phyloP scores from a whole-genome alignment of 2,113 vertebrate genomes.

The Ophiodon elongatus region DNA sequence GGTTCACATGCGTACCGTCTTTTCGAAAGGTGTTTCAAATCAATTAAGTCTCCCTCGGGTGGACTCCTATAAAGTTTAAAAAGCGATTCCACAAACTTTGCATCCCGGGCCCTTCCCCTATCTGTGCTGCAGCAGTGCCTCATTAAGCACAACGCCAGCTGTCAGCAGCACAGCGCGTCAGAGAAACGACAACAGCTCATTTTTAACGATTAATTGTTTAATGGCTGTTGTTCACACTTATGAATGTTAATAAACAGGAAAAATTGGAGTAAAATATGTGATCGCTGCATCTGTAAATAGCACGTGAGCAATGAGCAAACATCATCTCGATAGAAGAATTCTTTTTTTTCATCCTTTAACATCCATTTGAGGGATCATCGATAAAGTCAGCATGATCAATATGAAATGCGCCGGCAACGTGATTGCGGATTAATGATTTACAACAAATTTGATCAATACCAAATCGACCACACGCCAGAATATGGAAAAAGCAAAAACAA shows the following conservation, averaged over 20 bases:
- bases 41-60: slow-evolving; percentile 16
- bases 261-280: not conserved
- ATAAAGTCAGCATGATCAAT: slow-evolving; percentile 1
- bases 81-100: slow-evolving; percentile 4
- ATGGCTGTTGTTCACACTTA: not conserved
- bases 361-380: slow-evolving; percentile 18
- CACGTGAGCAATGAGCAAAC: too few relatives aligned
- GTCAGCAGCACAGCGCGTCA: slow-evolving; percentile 5
- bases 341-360: too few relatives aligned
- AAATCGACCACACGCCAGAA: not conserved
- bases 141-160: slow-evolving; percentile 30
- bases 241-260: not conserved
- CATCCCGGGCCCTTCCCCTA: too few relatives aligned
- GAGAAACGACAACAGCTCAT: not conserved
- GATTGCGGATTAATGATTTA: slow-evolving; percentile 9
- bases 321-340: not conserved
- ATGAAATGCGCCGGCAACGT: not conserved
- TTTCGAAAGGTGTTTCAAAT: slow-evolving; percentile 22
- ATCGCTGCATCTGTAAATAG: not conserved
- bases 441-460: not conserved
- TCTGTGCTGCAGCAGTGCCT: slow-evolving; percentile 19
- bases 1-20: slow-evolving; percentile 33
- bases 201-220: slow-evolving; percentile 16
- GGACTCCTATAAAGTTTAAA: slow-evolving; percentile 28
- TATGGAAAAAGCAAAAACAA: too few relatives aligned